Conservation (phyloP, 2,113 vertebrate genomes). For the Glaucomys volans region DNA sequence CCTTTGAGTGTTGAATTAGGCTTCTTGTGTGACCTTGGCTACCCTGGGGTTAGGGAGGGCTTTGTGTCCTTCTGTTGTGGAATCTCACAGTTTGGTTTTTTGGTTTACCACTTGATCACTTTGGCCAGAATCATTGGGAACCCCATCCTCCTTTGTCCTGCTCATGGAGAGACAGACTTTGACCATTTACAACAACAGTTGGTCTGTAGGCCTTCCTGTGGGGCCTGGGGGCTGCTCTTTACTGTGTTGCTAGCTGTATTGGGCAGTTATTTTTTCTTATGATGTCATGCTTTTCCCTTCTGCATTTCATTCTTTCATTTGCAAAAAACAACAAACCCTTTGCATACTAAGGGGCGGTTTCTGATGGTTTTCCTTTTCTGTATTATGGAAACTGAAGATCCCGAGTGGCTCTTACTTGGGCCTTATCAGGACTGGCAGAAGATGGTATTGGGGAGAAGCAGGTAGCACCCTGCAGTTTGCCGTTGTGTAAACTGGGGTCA, state of each 20-base stretch:
- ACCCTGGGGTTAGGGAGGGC: neutral
- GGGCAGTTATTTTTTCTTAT: neutral
- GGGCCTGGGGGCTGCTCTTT: rapidly evolving
- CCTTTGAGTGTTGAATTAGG: neutral
- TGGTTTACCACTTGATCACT: rapidly evolving
- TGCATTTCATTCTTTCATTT: neutral
- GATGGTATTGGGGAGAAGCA: neutral
- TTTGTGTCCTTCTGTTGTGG: rapidly evolving
- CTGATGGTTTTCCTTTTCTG: neutral
- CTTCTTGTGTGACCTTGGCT: no score
- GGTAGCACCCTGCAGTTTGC: neutral
- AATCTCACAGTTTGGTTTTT: neutral
- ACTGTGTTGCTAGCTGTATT: rapidly evolving
- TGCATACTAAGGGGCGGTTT: neutral
- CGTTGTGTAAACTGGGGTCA: neutral
- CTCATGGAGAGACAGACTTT: rapidly evolving
- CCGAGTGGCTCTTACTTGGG: neutral
- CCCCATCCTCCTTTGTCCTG: neutral
- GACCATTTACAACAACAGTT: no score
- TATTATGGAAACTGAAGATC: neutral
- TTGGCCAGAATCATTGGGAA: rapidly evolving
- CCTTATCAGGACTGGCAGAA: neutral
- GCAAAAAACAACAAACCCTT: no score
- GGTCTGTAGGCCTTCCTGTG: no score
- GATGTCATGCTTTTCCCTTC: no score